A percentile compares a stretch with the other conserved stretches of the same genome.
These are phyloP conservation scores for Nasonia longicornis DNA, from an alignment of 1,140 invertebrate species.

Conservation along the genomic window DNA sequence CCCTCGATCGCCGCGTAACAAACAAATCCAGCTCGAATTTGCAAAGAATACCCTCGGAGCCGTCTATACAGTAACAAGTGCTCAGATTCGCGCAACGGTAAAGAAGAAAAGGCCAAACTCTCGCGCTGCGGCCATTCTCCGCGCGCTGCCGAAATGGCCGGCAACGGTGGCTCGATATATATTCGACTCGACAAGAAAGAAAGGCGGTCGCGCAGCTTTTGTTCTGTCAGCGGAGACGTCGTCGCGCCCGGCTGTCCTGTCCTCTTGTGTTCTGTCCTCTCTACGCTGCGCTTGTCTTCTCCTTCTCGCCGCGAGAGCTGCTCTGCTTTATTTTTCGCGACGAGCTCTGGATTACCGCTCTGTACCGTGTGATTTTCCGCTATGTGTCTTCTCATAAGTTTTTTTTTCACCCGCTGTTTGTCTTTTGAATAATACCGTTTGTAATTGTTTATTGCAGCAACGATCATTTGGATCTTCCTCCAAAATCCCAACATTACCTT, in stretches of 20 bases:
- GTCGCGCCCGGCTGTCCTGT: slow-evolving; percentile 49
- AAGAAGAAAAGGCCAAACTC: slow-evolving; percentile 46
- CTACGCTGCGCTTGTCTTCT: neutral
- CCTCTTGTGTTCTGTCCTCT: slow-evolving; percentile 25
- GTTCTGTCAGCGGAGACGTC: slow-evolving; percentile 66
- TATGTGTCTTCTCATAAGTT: neutral
- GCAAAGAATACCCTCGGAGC: slow-evolving; percentile 11
- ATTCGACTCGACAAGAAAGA: slow-evolving; percentile 11
- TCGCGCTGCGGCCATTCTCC: neutral
- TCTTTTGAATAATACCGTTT: neutral
- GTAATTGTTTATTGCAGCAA: neutral
- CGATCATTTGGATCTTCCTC: neutral
- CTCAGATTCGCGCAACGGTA: slow-evolving; percentile 13
- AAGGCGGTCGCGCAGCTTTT: slow-evolving; percentile 65
- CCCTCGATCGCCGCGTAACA: neutral
- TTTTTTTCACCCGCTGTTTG: neutral
- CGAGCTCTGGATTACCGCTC: neutral
- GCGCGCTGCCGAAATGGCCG: slow-evolving; percentile 25
- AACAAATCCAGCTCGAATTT: slow-evolving; percentile 17
- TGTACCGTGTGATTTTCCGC: neutral
- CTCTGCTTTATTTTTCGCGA: neutral
- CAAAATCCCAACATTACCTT: neutral
- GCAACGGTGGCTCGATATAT: neutral
- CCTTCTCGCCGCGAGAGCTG: neutral
- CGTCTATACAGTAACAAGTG: neutral